Evolutionary conservation across 2,888 invertebrate species (phyloP), one percentile per base, ranked within the genome.

Genomic region (Allophyes oxyacanthae): DNA sequence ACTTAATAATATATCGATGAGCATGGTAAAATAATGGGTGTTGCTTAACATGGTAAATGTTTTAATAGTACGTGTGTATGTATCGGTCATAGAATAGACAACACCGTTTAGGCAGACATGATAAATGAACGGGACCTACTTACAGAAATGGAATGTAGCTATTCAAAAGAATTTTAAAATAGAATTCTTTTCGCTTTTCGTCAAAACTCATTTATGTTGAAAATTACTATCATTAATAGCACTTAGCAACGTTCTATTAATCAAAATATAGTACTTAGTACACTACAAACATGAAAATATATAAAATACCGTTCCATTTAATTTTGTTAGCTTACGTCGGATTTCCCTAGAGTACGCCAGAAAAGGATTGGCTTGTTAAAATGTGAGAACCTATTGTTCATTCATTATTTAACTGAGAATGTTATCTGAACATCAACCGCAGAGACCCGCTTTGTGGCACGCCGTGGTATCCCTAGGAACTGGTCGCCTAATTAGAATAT

Each of bases 381-480:
- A 60, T 72, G 75, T 75, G 75, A 63, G 77, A 75, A 75, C 61
- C 64, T 74, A 75, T 75, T 75, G 75, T 75, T 71, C 77, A 71
- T 75, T 70, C 72, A 59, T 64, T 63, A 74, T 68, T 67, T 41
- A 68, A 65, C 63, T 53, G 25, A 71, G 71, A 77, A 77, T 69
- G 65, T 72, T 68, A 77, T 77, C 75, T 71, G 54, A 52, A 33
- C 28, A 75, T 77, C 71, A 65, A 46, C 50, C 26, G 34, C 38
- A 20, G 62, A 62, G 46, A 46, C 52, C 54, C 55, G 55, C 63
- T 74, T 76, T 68, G 61, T 63, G 46, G 42, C 45, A 43, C 50
- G 58, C 52, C 60, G 71, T 75, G 50, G 57, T 64, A 56, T 77
- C 70, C 60, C 55, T 66, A 66, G 37, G 49, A 66, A 56, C 37